Percentiles rank a stretch among this genome's conserved stretches.
These are phyloP conservation scores for Sminthurides bifidus DNA, from an alignment of 1,140 invertebrate genomes.

Conservation along the genomic window DNA sequence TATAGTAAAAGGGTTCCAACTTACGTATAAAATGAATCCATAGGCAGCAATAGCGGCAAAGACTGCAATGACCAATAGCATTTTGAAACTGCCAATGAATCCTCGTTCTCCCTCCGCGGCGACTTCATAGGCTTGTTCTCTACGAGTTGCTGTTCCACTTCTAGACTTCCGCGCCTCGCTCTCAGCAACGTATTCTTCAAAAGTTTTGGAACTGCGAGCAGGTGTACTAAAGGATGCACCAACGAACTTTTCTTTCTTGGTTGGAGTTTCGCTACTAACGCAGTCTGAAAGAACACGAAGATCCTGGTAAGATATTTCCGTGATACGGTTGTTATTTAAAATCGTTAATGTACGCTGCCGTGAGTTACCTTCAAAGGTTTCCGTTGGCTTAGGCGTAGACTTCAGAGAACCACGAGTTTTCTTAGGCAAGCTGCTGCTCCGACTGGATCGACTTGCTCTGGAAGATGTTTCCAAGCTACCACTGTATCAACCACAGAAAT, in stretches of 20 bases:
- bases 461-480: slow-evolving; percentile 4
- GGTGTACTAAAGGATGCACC: neutral
- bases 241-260: neutral
- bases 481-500: neutral
- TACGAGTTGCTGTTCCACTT: neutral
- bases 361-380: no score
- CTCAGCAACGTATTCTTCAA: slow-evolving; percentile 3
- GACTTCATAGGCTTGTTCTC: neutral
- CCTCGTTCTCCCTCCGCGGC: neutral
- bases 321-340: no score
- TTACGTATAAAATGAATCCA: neutral
- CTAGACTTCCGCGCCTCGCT: neutral
- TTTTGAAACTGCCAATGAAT: neutral
- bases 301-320: no score
- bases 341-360: no score
- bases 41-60: neutral
- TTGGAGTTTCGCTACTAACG: no score
- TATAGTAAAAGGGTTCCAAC: neutral
- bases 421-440: slow-evolving; percentile 1
- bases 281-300: no score
- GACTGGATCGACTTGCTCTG: neutral
- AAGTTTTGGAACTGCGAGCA: neutral
- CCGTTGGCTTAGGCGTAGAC: no score
- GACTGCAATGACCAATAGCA: neutral
- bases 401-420: neutral